Evolutionary conservation across 64 coral and sea anemone genomes (phyloP).

Genomic region (Pocillopora damicornis): DNA sequence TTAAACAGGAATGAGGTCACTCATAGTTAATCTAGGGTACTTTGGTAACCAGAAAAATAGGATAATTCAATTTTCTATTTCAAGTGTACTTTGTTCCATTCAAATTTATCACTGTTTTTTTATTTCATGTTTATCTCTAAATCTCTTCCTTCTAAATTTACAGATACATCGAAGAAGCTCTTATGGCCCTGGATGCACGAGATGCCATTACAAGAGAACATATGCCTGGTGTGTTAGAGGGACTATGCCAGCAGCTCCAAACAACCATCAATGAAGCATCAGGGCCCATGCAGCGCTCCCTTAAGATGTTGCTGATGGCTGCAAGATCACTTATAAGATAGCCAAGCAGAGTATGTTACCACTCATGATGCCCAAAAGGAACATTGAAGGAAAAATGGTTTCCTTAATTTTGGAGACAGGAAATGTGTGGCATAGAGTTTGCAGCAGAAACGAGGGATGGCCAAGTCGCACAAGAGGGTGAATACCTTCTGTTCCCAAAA

Average conservation of each 20-base stretch:
- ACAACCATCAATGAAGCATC: slow-evolving; percentile 29
- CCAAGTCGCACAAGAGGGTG: neutral
- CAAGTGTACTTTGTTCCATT: too few species aligned
- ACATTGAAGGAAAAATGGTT: neutral
- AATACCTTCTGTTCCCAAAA: neutral
- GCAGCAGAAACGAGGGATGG: neutral
- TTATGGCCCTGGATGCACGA: slow-evolving; percentile 63
- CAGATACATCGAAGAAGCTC: slow-evolving; percentile 84
- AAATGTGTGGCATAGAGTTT: neutral
- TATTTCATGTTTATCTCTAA: too few species aligned
- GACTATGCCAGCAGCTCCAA: slow-evolving; percentile 73
- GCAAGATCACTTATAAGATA: slow-evolving; percentile 79
- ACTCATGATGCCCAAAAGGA: too few species aligned
- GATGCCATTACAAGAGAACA: slow-evolving; percentile 86
- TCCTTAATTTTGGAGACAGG: too few species aligned
- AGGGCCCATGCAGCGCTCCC: slow-evolving; percentile 37
- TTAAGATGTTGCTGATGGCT: slow-evolving; percentile 80
- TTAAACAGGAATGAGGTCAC: too few species aligned
- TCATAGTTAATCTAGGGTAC: too few species aligned
- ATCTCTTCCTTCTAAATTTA: neutral
- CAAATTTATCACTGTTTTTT: too few species aligned
- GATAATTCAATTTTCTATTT: too few species aligned
- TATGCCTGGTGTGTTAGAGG: slow-evolving; percentile 60
- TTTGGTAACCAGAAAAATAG: too few species aligned
- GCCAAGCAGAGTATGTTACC: too few species aligned